Base-by-base conservation (phyloP, 2,797 vertebrate genomes). In the Arremon brunneinucha region DNA sequence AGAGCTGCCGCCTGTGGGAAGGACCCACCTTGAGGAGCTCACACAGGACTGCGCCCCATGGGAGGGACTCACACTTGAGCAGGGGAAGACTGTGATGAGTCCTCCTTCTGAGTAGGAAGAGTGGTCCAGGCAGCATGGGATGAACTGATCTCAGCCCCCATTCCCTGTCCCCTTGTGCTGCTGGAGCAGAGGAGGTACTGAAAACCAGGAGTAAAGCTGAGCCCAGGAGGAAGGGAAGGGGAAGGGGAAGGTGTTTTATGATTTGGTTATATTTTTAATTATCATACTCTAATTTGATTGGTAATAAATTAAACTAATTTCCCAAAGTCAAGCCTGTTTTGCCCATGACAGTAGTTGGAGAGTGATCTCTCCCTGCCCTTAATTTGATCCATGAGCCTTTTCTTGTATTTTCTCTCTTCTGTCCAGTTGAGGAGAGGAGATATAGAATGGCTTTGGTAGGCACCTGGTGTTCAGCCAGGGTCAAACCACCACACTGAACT, bases 321-420 rank as follows among this genome's bases (percentile, higher is more conserved):
- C 13, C 30, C 39, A 26, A 86, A 57, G 43, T 56, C 9, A 8
- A 63, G 30, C 15, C 30, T 65, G 18, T 47, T 83, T 86, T 70
- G 6, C 7, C 26, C 1, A 0, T 64, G 44, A 46, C 2, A 8
- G 12, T 35, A 57, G 63, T 1, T 50, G 39, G 22, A 69, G 30
- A 23, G 6, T 24, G 30, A 41, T 41, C 11, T 81, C 16, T 46
- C 50, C 18, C 26, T 75, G n/a, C 16, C 13, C 14, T 81, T 50
- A 34, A 28, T 21, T 52, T 7, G 6, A 57, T 14, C 11, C 5
- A 9, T 17, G 9, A 63, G 18, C 19, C 13, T 63, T 69, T 69
- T 16, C 30, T 35, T 69, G 2, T 21, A 10, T 69, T 32, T 69
- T 52, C 13, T 39, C 49, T 80, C n/a, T 26, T 8, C 3, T 69